phyloP scores from a whole-genome alignment of 2,797 vertebrate species.

The Hafferia zeledoni region DNA sequence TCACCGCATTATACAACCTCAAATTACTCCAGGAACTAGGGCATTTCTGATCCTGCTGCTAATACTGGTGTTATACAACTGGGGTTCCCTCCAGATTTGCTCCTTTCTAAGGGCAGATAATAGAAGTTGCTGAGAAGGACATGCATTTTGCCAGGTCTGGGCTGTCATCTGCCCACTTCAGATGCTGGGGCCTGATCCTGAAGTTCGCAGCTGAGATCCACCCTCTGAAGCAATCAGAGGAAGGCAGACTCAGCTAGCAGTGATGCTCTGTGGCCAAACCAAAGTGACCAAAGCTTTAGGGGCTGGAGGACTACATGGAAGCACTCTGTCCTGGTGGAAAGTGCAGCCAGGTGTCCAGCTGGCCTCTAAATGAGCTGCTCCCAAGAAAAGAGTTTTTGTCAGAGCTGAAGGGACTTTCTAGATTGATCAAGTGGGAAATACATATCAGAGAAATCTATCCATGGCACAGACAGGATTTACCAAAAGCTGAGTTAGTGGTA shows the following conservation, averaged over 20 bases:
- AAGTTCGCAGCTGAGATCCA: not conserved
- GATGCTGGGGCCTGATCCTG: not conserved
- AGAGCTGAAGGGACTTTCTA: not conserved
- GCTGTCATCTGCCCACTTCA: fast-evolving
- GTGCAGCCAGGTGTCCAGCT: not conserved
- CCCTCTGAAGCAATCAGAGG: not conserved
- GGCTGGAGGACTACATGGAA: fast-evolving
- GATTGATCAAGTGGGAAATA: not conserved
- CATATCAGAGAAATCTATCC: not conserved
- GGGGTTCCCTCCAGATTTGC: not conserved
- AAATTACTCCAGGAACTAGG: conserved; percentile 56
- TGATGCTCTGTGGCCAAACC: not conserved
- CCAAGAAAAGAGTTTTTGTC: not conserved
- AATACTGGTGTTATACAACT: conserved; percentile 2
- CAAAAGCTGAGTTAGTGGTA: not conserved
- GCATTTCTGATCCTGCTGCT: conserved; percentile 46
- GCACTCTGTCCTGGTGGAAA: fast-evolving
- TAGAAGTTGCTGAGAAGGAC: not conserved
- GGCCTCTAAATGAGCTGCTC: not conserved
- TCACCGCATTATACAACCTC: not conserved
- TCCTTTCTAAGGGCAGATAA: not conserved
- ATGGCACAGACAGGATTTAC: not conserved
- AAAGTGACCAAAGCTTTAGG: not conserved
- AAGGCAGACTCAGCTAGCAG: not conserved
- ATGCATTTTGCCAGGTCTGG: not conserved